phyloP scores from a whole-genome alignment of 2,888 invertebrate genomes.

The Drosophila picticornis region DNA sequence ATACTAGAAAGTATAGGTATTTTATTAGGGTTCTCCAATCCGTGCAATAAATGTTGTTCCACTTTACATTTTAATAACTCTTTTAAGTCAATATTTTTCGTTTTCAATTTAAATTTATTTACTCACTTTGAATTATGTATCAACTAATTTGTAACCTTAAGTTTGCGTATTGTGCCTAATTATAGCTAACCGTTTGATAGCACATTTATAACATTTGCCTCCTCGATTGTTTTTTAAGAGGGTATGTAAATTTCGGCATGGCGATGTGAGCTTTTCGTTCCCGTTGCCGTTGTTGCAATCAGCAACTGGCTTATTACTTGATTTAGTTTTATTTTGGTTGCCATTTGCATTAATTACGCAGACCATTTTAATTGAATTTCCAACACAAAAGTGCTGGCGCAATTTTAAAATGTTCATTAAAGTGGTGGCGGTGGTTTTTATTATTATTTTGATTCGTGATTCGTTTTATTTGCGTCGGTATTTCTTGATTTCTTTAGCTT shows the following conservation, averaged over 20 bases:
- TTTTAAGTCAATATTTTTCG: background rate
- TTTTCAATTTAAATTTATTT: background rate
- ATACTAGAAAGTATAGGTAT: too few species aligned
- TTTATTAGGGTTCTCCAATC: too few species aligned
- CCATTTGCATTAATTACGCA: constrained; percentile 74
- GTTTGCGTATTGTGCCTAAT: background rate
- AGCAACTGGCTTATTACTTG: constrained; percentile 30
- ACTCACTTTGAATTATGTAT: background rate
- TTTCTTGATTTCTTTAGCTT: constrained; percentile 39
- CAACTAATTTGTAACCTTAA: background rate
- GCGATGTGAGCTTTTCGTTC: too few species aligned
- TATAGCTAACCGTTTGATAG: background rate
- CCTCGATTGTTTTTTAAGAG: background rate
- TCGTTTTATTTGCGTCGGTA: constrained; percentile 51
- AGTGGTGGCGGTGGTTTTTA: constrained; percentile 45
- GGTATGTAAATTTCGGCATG: background rate
- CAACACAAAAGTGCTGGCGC: constrained; percentile 67
- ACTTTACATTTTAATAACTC: background rate
- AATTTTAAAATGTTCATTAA: constrained; percentile 71
- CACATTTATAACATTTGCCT: background rate
- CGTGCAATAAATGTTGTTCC: background rate
- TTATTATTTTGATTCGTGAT: constrained; percentile 41
- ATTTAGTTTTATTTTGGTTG: constrained; percentile 64
- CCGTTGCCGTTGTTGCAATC: background rate
- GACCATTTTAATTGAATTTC: constrained; percentile 74